phyloP scores from a whole-genome alignment of 2,113 vertebrate species.

The Australoheros scitulus region DNA sequence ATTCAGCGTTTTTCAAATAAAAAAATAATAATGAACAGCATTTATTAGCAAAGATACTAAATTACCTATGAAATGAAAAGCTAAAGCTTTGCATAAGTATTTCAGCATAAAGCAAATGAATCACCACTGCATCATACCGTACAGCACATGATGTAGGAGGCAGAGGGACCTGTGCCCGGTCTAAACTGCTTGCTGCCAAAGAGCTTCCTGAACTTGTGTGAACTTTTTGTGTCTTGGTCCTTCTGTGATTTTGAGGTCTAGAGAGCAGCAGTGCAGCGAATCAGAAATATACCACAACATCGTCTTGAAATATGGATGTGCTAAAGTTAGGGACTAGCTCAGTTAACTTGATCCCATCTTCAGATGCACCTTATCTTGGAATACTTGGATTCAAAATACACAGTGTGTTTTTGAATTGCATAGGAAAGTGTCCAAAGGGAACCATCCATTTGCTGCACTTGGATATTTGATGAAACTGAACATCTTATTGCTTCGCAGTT shows the following conservation, averaged over 20 bases:
- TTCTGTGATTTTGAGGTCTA: background rate
- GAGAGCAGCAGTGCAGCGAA: slow-evolving; percentile 7
- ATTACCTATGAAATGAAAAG: slow-evolving; percentile 36
- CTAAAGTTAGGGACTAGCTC: slow-evolving; percentile 5
- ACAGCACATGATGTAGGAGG: slow-evolving; percentile 51
- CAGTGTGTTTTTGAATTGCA: slow-evolving; percentile 25
- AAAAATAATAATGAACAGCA: slow-evolving; percentile 8
- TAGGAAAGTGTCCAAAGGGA: slow-evolving; percentile 35
- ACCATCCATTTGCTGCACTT: background rate
- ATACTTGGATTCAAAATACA: background rate
- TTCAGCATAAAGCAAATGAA: slow-evolving; percentile 19
- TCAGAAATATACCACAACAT: slow-evolving; percentile 4
- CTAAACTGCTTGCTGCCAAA: slow-evolving; percentile 10
- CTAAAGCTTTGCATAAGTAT: slow-evolving; percentile 46
- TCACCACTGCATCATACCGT: background rate
- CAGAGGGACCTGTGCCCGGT: slow-evolving; percentile 32
- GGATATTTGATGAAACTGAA: slow-evolving; percentile 5
- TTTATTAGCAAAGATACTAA: background rate
- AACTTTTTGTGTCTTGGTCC: background rate
- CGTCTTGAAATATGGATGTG: background rate
- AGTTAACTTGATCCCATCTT: background rate
- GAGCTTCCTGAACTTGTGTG: background rate
- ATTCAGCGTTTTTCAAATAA: background rate
- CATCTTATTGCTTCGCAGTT: slow-evolving; percentile 4
- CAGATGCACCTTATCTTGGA: background rate